Evolutionary conservation across 2,888 invertebrate genomes (phyloP), one percentile per base, ranked within the genome.

Genomic region (Steromphala cineraria): DNA sequence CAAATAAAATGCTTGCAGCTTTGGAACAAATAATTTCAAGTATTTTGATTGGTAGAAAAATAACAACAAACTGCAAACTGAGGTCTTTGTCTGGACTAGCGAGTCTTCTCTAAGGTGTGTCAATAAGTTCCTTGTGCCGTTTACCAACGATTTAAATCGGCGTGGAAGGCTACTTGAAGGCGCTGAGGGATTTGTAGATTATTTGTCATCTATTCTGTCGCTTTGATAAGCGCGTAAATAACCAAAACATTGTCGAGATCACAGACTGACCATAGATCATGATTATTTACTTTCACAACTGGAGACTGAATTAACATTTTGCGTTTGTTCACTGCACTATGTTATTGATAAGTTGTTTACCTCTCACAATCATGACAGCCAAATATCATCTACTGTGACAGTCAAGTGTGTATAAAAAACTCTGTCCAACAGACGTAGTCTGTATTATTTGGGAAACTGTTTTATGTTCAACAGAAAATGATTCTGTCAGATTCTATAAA

Each of bases 31-130:
- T 71, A 71, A 31, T 71, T 36, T 40, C 15, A 71, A 71, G 71
- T 71, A 71, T 71, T 71, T 71, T 71, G 71, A 71, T 71, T 71
- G 71, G 71, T 71, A 71, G 71, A 71, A 71, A 71, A 71, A 71
- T 71, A 71, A 71, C 71, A 71, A 71, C 71, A 71, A 71, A 71
- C 71, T 71, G 71, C 40, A 71, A 71, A 71, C 71, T 71, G 71
- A 71, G 28, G 71, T 71, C 71, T 71, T 71, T 71, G 71, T 71
- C 71, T 71, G 71, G 36, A 71, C 31, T 71, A 40, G 71, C 19
- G 40, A 71, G 31, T 31, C n/a, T 28, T 71, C 40, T 71, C 36
- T 71, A n/a, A 71, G n/a, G 40, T 71, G 15, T 71, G 71, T 71
- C 71, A 71, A 71, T 71, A 71, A 71, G 71, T 40, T 71, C 40